These are phyloP conservation scores for Brienomyrus brachyistius DNA, from an alignment of 2,113 vertebrate genomes.

Conservation along the genomic window DNA sequence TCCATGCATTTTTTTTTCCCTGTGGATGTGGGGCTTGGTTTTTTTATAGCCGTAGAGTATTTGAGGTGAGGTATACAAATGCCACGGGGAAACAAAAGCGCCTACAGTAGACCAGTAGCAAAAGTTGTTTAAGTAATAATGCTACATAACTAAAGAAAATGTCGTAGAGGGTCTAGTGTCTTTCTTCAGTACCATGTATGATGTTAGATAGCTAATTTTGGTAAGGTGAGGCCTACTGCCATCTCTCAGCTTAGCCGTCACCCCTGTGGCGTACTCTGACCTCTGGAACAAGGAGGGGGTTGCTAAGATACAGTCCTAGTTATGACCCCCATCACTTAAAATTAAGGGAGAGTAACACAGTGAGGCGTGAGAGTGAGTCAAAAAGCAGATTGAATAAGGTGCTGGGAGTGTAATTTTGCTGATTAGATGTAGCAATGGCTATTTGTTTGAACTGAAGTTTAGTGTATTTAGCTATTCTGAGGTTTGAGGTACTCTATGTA, in stretches of 20 bases:
- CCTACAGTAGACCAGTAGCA: not conserved
- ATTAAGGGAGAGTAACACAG: not conserved
- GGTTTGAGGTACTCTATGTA: not conserved
- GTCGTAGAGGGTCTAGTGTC: not conserved
- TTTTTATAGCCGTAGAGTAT: not conserved
- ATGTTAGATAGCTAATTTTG: not conserved
- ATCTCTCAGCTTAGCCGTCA: not conserved
- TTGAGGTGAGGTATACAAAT: not conserved
- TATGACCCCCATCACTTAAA: not conserved
- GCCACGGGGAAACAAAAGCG: not conserved
- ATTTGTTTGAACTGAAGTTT: not conserved
- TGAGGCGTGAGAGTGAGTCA: not conserved
- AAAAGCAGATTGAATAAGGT: not conserved
- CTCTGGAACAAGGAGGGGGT: not conserved
- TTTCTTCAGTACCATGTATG: not conserved
- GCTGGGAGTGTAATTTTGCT: not conserved
- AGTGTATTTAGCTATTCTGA: not conserved
- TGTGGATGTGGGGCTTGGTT: not conserved
- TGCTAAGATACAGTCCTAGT: not conserved
- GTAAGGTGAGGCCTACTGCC: not conserved
- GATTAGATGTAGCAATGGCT: not conserved
- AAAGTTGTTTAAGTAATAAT: not conserved
- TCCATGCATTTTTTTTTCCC: not conserved
- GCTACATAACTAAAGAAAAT: not conserved
- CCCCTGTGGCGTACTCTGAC: not conserved